Conservation (phyloP, 1,140 invertebrate species). For the Metaphire vulgaris region DNA sequence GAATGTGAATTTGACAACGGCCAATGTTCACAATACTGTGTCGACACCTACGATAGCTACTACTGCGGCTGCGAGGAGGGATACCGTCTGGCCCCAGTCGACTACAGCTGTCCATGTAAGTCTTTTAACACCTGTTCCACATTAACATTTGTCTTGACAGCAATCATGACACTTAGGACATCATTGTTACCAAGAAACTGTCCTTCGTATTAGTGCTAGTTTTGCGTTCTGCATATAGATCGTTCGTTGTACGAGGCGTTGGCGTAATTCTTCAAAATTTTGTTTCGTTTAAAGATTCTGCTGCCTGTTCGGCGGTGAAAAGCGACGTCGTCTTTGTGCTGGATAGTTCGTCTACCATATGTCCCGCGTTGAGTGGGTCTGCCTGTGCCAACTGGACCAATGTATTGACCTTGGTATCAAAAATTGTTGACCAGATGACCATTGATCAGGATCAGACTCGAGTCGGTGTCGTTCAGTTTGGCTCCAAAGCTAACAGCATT, state of each 20-base stretch:
- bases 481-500: conserved; percentile 2
- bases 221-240: too few relatives aligned
- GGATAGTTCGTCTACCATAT: conserved; percentile 7
- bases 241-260: too few relatives aligned
- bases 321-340: conserved; percentile 17
- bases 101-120: conserved; percentile 12
- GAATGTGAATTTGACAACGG: conserved; percentile 24
- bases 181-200: too few relatives aligned
- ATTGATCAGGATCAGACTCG: conserved; percentile 10
- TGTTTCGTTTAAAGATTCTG: conserved; percentile 2
- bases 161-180: too few relatives aligned
- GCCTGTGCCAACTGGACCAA: conserved; percentile 20
- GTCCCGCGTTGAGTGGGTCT: not conserved
- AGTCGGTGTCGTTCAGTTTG: conserved; percentile 19
- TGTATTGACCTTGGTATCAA: conserved; percentile 15
- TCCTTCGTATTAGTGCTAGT: too few relatives aligned
- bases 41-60: conserved; percentile 28
- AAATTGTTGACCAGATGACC: conserved; percentile 17
- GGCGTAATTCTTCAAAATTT: not conserved
- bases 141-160: too few relatives aligned
- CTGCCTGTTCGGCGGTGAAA: not conserved
- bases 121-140: not conserved
- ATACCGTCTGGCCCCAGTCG: conserved; percentile 1
- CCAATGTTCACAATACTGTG: conserved; percentile 20
- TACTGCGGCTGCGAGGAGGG: conserved; percentile 23